Evolutionary conservation across 2,888 invertebrate genomes (phyloP).

Genomic region (Steinernema carpocapsae): DNA sequence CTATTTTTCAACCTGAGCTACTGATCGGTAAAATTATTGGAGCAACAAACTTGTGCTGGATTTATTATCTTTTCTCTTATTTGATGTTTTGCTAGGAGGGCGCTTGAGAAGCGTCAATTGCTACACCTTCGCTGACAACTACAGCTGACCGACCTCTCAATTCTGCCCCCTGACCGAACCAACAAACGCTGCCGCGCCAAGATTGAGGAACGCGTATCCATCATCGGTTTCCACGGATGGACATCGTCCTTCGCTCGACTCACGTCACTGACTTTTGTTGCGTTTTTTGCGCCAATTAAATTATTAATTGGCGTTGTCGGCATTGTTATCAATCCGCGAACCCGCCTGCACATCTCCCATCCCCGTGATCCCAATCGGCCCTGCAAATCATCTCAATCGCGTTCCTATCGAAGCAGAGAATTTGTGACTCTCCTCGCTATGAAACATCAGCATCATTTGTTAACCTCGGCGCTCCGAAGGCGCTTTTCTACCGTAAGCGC

Average conservation of each 20-base stretch:
- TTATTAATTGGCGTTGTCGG: no score
- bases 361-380: no score
- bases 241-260: no score
- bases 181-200: neutral
- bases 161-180: neutral
- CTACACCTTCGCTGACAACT: slow-evolving; percentile 29
- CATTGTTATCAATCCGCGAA: no score
- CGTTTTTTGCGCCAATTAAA: no score
- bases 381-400: no score
- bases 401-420: no score
- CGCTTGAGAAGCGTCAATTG: slow-evolving; percentile 2
- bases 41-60: neutral
- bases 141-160: slow-evolving; percentile 25
- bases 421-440: no score
- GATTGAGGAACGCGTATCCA: neutral
- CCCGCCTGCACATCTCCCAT: no score
- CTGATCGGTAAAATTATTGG: neutral
- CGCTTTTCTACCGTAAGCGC: neutral
- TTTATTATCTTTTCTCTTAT: neutral
- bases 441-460: no score
- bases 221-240: neutral
- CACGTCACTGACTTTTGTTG: no score
- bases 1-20: neutral
- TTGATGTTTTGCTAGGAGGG: neutral
- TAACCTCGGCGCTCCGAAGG: no score